Base-by-base conservation (phyloP, 2,888 invertebrate genomes). In the Melolontha melolontha region DNA sequence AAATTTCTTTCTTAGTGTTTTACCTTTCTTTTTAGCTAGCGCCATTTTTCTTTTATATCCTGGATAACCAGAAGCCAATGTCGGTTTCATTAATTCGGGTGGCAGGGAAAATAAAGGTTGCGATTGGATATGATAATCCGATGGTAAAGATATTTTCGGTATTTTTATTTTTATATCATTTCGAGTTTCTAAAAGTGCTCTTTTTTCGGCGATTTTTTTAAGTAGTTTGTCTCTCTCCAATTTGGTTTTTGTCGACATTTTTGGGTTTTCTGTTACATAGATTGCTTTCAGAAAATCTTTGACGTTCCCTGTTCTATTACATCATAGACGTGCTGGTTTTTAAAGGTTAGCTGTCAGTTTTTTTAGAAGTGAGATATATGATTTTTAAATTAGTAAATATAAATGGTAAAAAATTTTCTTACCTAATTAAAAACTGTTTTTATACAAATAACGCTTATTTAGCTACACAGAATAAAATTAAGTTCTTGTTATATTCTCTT, bases 81-180 rank as follows among this genome's bases (percentile, higher is more conserved):
- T 80, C 2, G 82, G 82, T 69, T 77, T 80, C 29, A 82, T 71
- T 12, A 91, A 81, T 80, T 90, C 86, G 54, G 89, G 87, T 0
- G 91, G 91, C 62, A 92, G 79, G 1, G 89, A 87, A 81, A 90
- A 89, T 65, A 90, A 76, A 0, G 88, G 87, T 63, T 86, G 84
- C 16, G 87, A 85, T 70, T 86, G 81, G 68, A 87, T 84, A 79
- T 87, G 86, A 73, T 86, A 88, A 76, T 87, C 87, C 39, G 86
- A 85, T 0, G 88, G 88, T 80, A 88, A 81, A 64, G 84, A 79
- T 62, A 86, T 79, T 78, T 85, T 85, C 5, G 87, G 86, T 70
- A 88, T 80, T 79, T 87, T 87, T 1, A 88, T 86, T 54, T 86
- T 80, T 71, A 86, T 83, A 64, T 85, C 84, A 51, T 77, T 78